Base-by-base conservation (phyloP, 1,140 invertebrate species). In the Drosophila pallidifrons region DNA sequence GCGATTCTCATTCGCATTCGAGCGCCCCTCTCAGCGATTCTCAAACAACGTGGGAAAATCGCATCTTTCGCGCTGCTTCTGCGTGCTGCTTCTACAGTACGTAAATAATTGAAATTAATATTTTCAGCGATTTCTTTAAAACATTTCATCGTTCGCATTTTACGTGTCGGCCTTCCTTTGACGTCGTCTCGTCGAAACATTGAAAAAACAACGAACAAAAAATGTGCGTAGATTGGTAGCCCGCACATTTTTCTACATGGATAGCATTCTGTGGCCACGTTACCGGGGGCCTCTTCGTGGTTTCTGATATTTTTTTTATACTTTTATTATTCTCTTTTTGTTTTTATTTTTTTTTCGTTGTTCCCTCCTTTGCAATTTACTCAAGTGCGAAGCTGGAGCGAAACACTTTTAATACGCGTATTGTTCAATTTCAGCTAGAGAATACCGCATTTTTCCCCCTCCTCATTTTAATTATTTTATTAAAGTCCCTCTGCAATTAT, bases 51-150 rank as follows among this genome's bases (percentile, higher is more conserved):
- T 76, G 67, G 61, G 74, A 71, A 73, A 68, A 72, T 70, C 43
- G 13, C 11, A 25, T 32, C 55, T 41, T 38, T 41, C 55, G 55
- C 35, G 55, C 41, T 32, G 32, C 32, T 32, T 32, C 35, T 52
- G 65, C 79, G 43, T 61, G 63, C 63, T 73, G 72, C 45, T 58
- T 5, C 46, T 65, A 47, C 11, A 43, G 46, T 79, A 72, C 70
- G 76, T 69, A 78, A 88, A 80, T 83, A 83, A 87, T 89, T 88
- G 77, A 88, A 89, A 83, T 80, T 88, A 87, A 87, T 87, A 87
- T 87, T 79, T 82, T 79, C 71, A 76, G 55, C 70, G 66, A 72
- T 75, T 86, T 73, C 72, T 87, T 68, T 52, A 69, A 87, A 77
- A 81, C 68, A 77, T 81, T 82, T 88, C 79, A 85, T 65, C 66